These are phyloP conservation scores for Eristalinus aeneus DNA, from an alignment of 2,888 invertebrate species.

Conservation along the genomic window DNA sequence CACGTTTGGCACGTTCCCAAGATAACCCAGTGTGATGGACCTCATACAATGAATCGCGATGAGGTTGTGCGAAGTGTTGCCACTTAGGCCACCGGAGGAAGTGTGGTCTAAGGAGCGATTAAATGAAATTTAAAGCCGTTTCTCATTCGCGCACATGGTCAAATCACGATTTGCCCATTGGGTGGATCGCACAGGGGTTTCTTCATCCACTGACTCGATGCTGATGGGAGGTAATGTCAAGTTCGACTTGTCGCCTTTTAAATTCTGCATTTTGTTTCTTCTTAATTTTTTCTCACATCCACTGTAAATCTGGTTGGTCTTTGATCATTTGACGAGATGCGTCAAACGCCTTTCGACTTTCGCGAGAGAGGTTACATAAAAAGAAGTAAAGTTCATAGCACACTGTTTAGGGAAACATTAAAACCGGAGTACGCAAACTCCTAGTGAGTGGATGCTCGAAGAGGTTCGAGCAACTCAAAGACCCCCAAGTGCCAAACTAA, in stretches of 20 bases:
- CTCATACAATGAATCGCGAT: constrained; percentile 41
- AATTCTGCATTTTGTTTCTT: too few species aligned
- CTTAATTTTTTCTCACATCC: too few species aligned
- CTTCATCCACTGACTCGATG: too few species aligned
- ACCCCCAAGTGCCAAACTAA: too few species aligned
- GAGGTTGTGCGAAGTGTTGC: constrained; percentile 45
- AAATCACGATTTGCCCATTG: constrained; percentile 55
- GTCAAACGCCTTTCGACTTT: neutral
- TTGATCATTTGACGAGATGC: neutral
- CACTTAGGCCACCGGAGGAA: constrained; percentile 33
- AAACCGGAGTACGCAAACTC: neutral
- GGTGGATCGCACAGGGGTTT: too few species aligned
- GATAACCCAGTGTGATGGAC: constrained; percentile 45
- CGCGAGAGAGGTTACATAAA: neutral
- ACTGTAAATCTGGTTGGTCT: neutral
- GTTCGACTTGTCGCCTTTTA: too few species aligned
- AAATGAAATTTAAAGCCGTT: constrained; percentile 39
- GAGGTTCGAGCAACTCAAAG: too few species aligned
- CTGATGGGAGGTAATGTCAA: too few species aligned
- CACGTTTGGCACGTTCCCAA: constrained; percentile 69
- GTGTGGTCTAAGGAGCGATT: constrained; percentile 40
- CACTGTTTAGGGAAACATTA: neutral
- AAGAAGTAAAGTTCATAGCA: neutral
- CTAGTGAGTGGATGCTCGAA: neutral
- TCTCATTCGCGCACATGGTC: constrained; percentile 35